Evolutionary conservation across 1,140 invertebrate genomes (phyloP), one percentile per base, ranked within the genome.

Genomic region (Diorhabda elongata): DNA sequence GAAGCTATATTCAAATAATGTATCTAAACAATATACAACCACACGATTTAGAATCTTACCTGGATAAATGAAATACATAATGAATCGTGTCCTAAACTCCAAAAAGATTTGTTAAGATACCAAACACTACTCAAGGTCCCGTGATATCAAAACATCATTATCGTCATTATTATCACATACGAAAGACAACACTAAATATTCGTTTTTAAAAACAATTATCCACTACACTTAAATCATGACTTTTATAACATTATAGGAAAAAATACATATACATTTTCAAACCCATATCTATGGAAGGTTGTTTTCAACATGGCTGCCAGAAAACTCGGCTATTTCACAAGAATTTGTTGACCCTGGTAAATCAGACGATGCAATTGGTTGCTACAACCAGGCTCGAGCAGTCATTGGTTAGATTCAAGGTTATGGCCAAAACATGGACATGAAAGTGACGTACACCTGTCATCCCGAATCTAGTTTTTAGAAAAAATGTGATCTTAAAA

Each of bases 321-420:
- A 77, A 78, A 79, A 77, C 74, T 77, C 75, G 73, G 78, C 70
- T 76, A 77, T 77, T 78, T 71, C 71, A 73, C 75, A 79, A 80
- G 78, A 77, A 79, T 81, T 80, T 81, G 80, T 81, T 81, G 80
- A 81, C 80, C 80, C 80, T 81, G 80, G 77, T 74, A 74, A 70
- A 58, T 61, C 70, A 71, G 67, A 70, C 63, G 68, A 71, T 75
- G 73, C 74, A 67, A 80, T 81, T 81, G 80, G 80, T 76, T 71
- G 75, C 58, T 63, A 74, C 62, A 74, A 64, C 68, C 72, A 67
- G 73, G 70, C 70, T 75, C 61, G 67, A 70, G 52, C 61, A 65
- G 71, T 73, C 64, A 80, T 80, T 79, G 79, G 79, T 68, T 64
- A 67, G 42, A 77, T 78, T 80, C 79, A 81, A 80, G 80, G 79